Evolutionary conservation across 2,113 vertebrate species (phyloP), one percentile per base, ranked within the genome.

Genomic region (Cheilinus undulatus): DNA sequence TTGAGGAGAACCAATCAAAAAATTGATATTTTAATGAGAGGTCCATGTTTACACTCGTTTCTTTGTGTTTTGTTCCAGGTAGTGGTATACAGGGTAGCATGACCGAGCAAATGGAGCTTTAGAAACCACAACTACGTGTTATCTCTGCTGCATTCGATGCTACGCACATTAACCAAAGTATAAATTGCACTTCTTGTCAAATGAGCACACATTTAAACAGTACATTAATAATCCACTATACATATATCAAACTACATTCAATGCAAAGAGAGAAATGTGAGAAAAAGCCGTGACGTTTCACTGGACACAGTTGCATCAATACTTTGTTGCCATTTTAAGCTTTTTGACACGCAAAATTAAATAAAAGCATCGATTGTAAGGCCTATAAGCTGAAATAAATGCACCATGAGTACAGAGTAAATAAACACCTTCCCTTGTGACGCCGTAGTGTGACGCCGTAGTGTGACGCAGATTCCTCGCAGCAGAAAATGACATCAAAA

Each of bases 221-320:
- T 83, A 91, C 86, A 89, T 86, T 86, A 87, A 91, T 88, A 89
- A 80, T 88, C 85, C 73, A 89, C 91, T 91, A 89, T 92, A 94
- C 91, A 93, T 67, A 92, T 87, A 91, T 90, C 88, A 90, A 90
- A 89, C 87, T 94, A 94, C 92, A 94, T 93, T 94, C 93, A 91
- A 92, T 93, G 85, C 80, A 92, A 86, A 87, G 81, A 89, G 56
- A 67, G 46, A 66, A 43, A 50, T 48, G 56, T 74, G 79, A 83
- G 51, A 75, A 28, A 86, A 57, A 78, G 83, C 79, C 52, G 69
- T 65, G 42, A 46, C 72, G 40, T 68, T 66, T 30, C 59, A 52
- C 67, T 65, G 45, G 40, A 57, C 6, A 34, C 45, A 45, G 28
- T 54, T 69, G 69, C 78, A 54, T 72, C 80, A 66, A 66, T 70